Evolutionary conservation across 2,797 vertebrate species (phyloP).

Genomic region (Loriculus beryllinus): DNA sequence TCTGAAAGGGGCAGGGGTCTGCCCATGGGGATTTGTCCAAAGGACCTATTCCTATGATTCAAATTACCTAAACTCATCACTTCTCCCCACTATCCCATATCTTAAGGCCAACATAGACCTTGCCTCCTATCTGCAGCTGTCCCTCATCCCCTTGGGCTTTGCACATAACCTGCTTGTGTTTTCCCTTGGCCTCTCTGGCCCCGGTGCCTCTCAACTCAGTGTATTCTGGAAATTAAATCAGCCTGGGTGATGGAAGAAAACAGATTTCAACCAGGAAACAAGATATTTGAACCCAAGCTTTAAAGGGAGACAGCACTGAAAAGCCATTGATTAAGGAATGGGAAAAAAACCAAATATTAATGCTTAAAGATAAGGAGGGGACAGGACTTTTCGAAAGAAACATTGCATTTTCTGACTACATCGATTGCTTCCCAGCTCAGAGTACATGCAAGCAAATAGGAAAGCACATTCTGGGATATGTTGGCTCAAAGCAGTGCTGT

Average conservation of each 20-base stretch:
- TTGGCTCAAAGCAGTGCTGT: background rate
- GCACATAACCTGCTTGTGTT: background rate
- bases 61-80: background rate
- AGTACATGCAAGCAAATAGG: background rate
- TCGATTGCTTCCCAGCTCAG: background rate
- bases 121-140: background rate
- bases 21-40: background rate
- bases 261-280: background rate
- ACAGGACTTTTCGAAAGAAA: background rate
- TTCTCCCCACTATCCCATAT: background rate
- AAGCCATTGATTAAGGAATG: conserved; percentile 8
- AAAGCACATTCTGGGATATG: background rate
- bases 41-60: background rate
- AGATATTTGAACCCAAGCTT: conserved; percentile 12
- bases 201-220: background rate
- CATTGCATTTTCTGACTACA: background rate
- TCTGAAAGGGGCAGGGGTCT: background rate
- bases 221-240: conserved; percentile 21
- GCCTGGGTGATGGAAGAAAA: background rate
- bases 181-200: background rate
- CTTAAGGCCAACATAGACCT: rapidly evolving
- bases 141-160: background rate
- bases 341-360: background rate
- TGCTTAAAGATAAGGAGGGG: background rate
- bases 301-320: conserved; percentile 14